Base-by-base conservation (phyloP, 1,140 invertebrate species). In the Drosophila pandora region DNA sequence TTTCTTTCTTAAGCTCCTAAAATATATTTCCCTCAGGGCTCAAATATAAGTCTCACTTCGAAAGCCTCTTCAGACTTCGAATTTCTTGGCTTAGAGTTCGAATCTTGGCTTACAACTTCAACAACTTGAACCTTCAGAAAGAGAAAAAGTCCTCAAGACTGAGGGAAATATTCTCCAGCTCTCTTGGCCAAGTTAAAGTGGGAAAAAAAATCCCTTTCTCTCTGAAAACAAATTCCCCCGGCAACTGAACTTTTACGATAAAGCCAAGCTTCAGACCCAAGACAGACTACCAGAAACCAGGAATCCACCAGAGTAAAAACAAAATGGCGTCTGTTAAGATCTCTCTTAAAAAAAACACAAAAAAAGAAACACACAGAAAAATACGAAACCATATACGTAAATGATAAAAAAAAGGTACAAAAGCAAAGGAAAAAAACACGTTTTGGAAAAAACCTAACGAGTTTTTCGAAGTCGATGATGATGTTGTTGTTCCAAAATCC, bases 311-410 rank as follows among this genome's bases (percentile, higher is more conserved):
- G 32, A n/a, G n/a, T n/a, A n/a, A n/a, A n/a, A 25, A 78, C 81
- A 85, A 85, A 85, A 85, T 85, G 81, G 73, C 82, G 77, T 13
- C 39, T 47, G 64, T 65, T 69, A 63, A 87, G 73, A 85, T 87
- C 81, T 61, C 55, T 50, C 54, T 50, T 25, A 6, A 6, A 62
- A 57, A 71, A 62, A 43, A 54, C 47, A 21, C 30, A 47, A 47
- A 58, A 57, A 39, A 57, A 10, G 47, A 72, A 54, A 72, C 45
- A 39, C 48, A 43, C 23, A 59, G 39, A 48, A 30, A 43, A 5
- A 43, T 43, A 43, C n/a, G 13, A 43, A 17, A 21, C 39, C 12
- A 13, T 41, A 52, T 57, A 62, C 49, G 52, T 28, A 28, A 28
- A 28, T 28, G 25, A 28, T 5, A 28, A 28, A 28, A 28, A 25